These are phyloP conservation scores for Caenorhabditis remanei DNA, from an alignment of 1,140 invertebrate species.

Conservation along the genomic window DNA sequence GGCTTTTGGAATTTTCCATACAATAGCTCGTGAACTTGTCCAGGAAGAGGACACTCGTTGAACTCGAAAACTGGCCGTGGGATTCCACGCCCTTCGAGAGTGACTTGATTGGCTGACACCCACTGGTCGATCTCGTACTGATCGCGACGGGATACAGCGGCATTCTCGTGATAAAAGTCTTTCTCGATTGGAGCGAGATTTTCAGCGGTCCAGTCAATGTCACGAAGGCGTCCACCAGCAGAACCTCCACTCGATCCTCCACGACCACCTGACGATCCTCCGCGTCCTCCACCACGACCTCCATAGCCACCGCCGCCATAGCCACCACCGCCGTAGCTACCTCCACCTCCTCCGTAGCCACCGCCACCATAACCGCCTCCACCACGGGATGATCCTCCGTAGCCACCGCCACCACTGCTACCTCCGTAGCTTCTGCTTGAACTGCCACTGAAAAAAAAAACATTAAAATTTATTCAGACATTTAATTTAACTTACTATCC, in stretches of 20 bases:
- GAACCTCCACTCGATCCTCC: conserved; percentile 59
- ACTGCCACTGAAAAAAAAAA: conserved; percentile 1
- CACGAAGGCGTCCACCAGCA: conserved; percentile 59
- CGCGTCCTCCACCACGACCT: conserved; percentile 54
- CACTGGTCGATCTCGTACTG: conserved; percentile 73
- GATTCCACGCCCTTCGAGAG: conserved; percentile 71
- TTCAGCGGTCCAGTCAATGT: conserved; percentile 69
- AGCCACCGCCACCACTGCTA: conserved; percentile 19
- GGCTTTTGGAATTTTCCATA: conserved; percentile 74
- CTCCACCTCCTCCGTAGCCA: conserved; percentile 39
- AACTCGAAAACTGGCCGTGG: conserved; percentile 76
- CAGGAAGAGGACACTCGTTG: conserved; percentile 73
- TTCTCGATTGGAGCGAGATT: conserved; percentile 70
- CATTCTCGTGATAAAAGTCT: conserved; percentile 74
- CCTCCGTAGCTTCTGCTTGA: conserved; percentile 34
- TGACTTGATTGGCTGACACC: conserved; percentile 70
- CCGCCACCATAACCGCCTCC: conserved; percentile 36
- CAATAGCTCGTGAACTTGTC: conserved; percentile 66
- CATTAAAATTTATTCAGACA: not conserved
- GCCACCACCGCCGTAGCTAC: conserved; percentile 39
- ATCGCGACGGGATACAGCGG: conserved; percentile 69
- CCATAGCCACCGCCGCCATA: conserved; percentile 64
- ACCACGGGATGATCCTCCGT: not conserved
- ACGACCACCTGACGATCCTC: conserved; percentile 52
- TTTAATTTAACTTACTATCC: not conserved